These are phyloP conservation scores for Margaritifera margaritifera DNA, from an alignment of 2,888 invertebrate species.

Conservation along the genomic window DNA sequence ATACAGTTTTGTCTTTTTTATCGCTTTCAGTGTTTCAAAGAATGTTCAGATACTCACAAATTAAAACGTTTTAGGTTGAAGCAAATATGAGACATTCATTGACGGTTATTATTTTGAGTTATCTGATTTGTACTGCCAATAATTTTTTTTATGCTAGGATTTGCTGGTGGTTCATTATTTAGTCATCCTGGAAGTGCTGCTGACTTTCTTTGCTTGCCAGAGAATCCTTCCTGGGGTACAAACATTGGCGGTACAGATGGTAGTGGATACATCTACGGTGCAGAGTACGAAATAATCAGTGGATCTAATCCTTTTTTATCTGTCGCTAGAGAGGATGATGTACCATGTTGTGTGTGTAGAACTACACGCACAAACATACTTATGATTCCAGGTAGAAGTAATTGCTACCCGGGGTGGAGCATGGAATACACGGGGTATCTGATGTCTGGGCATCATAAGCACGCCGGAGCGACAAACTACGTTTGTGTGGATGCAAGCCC, in stretches of 20 bases:
- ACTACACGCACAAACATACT: not conserved
- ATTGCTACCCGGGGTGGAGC: conserved; percentile 14
- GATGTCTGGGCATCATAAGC: conserved; percentile 2
- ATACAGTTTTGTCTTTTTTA: no score
- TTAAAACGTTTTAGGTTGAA: no score
- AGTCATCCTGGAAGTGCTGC: conserved; percentile 5
- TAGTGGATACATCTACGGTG: conserved; percentile 4
- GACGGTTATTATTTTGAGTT: no score
- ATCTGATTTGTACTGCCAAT: no score
- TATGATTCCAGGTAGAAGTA: conserved; percentile 8
- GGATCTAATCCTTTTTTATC: no score
- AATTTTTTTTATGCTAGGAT: not conserved
- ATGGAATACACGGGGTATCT: conserved; percentile 16
- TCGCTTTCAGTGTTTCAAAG: no score
- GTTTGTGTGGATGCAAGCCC: conserved; percentile 11
- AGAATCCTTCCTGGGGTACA: conserved; percentile 4
- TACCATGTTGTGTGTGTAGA: conserved; percentile 10
- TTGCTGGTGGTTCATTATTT: conserved; percentile 7
- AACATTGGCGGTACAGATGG: not conserved
- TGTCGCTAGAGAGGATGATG: conserved; percentile 5
- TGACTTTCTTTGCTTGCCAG: conserved; percentile 12
- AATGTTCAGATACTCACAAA: no score
- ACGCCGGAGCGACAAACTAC: conserved; percentile 3
- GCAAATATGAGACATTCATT: no score
- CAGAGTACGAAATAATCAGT: conserved; percentile 5